phyloP scores from a whole-genome alignment of 2,888 invertebrate genomes.

The Drosophila koepferae region DNA sequence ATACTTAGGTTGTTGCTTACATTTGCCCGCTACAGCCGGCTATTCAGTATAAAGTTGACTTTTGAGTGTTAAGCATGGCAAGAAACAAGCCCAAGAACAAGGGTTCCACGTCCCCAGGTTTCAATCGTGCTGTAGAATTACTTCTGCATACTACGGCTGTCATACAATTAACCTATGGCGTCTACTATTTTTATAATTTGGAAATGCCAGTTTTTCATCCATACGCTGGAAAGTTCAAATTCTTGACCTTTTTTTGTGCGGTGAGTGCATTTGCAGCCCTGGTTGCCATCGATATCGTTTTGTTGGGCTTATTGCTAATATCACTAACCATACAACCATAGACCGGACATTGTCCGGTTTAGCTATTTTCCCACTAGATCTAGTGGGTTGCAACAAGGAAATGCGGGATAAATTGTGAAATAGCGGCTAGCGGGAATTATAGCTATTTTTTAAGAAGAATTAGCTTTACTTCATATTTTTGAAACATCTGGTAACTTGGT shows the following conservation, averaged over 20 bases:
- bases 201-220: slow-evolving; percentile 85
- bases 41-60: slow-evolving; percentile 62
- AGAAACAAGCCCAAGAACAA: slow-evolving; percentile 62
- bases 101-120: slow-evolving; percentile 67
- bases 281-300: slow-evolving; percentile 27
- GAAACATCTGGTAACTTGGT: too few relatives aligned
- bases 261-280: slow-evolving; percentile 86
- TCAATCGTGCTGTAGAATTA: slow-evolving; percentile 75
- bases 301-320: neutral
- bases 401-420: too few relatives aligned
- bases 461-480: too few relatives aligned
- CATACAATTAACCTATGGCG: slow-evolving; percentile 88
- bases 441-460: too few relatives aligned
- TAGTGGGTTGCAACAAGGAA: too few relatives aligned
- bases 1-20: slow-evolving; percentile 17
- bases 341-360: too few relatives aligned
- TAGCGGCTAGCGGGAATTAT: too few relatives aligned
- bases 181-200: slow-evolving; percentile 89
- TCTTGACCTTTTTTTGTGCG: slow-evolving; percentile 92
- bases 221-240: slow-evolving; percentile 93
- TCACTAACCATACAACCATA: too few relatives aligned
- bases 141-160: slow-evolving; percentile 87
- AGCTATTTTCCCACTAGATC: too few relatives aligned
- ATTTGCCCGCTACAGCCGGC: slow-evolving; percentile 12
- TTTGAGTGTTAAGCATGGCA: slow-evolving; percentile 64